Conservation (phyloP, 2,113 vertebrate genomes). For the Cyprinodon tularosa region DNA sequence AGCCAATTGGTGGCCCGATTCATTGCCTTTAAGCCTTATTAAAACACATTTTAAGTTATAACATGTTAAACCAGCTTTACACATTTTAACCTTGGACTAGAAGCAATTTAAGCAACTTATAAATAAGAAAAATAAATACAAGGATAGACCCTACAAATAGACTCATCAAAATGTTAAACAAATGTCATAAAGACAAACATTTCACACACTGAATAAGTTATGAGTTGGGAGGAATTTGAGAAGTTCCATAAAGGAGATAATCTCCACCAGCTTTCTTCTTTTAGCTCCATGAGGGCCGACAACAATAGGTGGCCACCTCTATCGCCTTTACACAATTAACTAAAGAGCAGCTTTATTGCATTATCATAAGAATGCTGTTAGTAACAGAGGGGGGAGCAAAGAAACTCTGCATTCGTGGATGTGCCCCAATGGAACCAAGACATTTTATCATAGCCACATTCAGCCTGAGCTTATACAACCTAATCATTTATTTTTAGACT, state of each 20-base stretch:
- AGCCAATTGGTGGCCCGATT: background rate
- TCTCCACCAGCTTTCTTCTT: conserved; percentile 68
- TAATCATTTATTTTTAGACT: conserved; percentile 63
- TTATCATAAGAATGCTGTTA: conserved; percentile 83
- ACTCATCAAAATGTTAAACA: conserved; percentile 1
- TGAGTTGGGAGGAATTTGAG: conserved; percentile 34
- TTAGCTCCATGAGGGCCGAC: conserved; percentile 60
- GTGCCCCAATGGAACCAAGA: conserved; percentile 57
- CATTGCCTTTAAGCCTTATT: background rate
- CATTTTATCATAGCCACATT: conserved; percentile 74
- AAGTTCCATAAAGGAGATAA: conserved; percentile 64
- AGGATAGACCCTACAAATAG: background rate
- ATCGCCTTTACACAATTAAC: conserved; percentile 79
- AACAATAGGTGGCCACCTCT: conserved; percentile 80
- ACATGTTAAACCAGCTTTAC: background rate
- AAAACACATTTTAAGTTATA: background rate
- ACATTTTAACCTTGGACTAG: background rate
- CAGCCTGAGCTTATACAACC: conserved; percentile 63
- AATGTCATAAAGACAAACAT: conserved; percentile 43
- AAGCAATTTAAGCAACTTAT: background rate
- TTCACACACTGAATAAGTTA: conserved; percentile 38
- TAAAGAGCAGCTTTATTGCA: conserved; percentile 78
- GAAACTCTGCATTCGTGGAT: conserved; percentile 67
- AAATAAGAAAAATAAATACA: background rate
- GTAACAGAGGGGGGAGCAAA: conserved; percentile 61